These are phyloP conservation scores for Zosterops pallidus DNA, from an alignment of 2,113 vertebrate genomes.

Conservation along the genomic window DNA sequence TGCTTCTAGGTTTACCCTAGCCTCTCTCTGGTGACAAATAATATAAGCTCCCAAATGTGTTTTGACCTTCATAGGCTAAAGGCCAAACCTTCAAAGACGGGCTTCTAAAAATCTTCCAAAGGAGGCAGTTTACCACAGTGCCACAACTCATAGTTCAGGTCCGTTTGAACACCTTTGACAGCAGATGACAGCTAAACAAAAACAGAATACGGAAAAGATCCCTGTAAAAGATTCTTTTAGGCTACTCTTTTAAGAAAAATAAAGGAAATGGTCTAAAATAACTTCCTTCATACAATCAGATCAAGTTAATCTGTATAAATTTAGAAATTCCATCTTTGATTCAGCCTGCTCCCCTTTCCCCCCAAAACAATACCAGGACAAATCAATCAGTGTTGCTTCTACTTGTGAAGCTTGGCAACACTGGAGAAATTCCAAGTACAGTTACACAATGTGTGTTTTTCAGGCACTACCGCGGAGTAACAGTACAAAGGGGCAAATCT, in stretches of 20 bases:
- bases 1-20: slow-evolving; percentile 64
- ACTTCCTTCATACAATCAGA: slow-evolving; percentile 55
- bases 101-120: slow-evolving; percentile 56
- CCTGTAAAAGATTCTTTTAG: slow-evolving; percentile 50
- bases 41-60: slow-evolving; percentile 61
- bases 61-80: slow-evolving; percentile 58
- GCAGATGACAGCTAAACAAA: slow-evolving; percentile 60
- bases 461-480: not conserved
- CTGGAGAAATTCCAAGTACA: not conserved
- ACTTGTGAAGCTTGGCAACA: not conserved
- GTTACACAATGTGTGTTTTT: not conserved
- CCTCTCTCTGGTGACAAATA: slow-evolving; percentile 66
- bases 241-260: slow-evolving; percentile 7
- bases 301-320: slow-evolving; percentile 38
- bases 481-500: not conserved
- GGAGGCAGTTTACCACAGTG: slow-evolving; percentile 49
- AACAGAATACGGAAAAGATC: slow-evolving; percentile 45
- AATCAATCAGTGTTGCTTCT: not conserved
- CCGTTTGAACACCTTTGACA: slow-evolving; percentile 53
- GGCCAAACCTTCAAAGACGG: slow-evolving; percentile 59
- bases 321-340: slow-evolving; percentile 45
- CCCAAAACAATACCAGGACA: not conserved
- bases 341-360: not conserved
- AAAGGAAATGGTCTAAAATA: slow-evolving; percentile 60
- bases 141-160: slow-evolving; percentile 58